Evolutionary conservation across 2,888 invertebrate species (phyloP).

Genomic region (Heteromyza rotundicornis): DNA sequence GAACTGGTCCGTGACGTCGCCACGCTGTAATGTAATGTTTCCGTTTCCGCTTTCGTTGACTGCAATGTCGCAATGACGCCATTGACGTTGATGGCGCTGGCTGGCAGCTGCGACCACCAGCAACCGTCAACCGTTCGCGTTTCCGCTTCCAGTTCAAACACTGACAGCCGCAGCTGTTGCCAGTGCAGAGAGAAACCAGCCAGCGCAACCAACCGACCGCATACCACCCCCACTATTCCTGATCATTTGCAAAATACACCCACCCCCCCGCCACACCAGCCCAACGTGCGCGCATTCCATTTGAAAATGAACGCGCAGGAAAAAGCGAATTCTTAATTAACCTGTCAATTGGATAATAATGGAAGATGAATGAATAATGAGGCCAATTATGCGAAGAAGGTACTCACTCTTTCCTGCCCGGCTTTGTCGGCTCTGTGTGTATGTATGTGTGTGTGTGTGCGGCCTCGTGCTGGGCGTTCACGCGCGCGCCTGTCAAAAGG

Average conservation of each 20-base stretch:
- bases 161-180: neutral
- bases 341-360: slow-evolving; percentile 51
- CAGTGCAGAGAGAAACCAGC: neutral
- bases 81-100: neutral
- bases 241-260: too few relatives aligned
- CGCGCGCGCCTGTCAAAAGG: too few relatives aligned
- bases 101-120: neutral
- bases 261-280: neutral
- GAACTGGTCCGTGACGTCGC: neutral
- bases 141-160: neutral
- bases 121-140: neutral
- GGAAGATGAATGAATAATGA: slow-evolving; percentile 49
- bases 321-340: slow-evolving; percentile 47
- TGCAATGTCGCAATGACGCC: neutral
- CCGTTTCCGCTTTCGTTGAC: slow-evolving; percentile 7
- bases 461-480: too few relatives aligned
- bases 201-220: too few relatives aligned
- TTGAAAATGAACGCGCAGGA: slow-evolving; percentile 2
- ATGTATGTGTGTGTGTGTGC: too few relatives aligned
- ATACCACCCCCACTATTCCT: too few relatives aligned
- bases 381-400: slow-evolving; percentile 43
- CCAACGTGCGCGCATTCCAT: neutral
- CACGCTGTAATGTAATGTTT: slow-evolving; percentile 2
- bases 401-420: neutral
- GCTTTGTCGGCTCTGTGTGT: too few relatives aligned